Evolutionary conservation across 2,888 invertebrate species (phyloP), one percentile per base, ranked within the genome.

Genomic region (Villa cingulata): DNA sequence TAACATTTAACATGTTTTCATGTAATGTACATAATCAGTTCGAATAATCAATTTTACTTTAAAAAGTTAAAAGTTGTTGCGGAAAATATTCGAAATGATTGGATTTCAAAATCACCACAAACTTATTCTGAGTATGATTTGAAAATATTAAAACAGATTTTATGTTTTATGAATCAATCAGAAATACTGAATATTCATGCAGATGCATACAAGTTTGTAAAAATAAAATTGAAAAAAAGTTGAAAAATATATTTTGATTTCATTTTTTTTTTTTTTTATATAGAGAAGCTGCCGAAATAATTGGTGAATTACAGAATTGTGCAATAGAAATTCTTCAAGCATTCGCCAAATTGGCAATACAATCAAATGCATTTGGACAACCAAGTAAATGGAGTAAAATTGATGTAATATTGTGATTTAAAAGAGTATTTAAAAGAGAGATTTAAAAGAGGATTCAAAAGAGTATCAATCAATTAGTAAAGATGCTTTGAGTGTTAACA

Each of bases 71-170:
- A 59, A 12, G 67, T 73, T 0, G 67, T 78, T 14, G 74, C 74
- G 2, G 63, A 70, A 27, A 67, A 72, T n/a, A 69, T 77, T 2
- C 68, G 70, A 4, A 60, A 66, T 41, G 74, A 74, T 51, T 78
- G 75, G 60, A 66, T 71, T 2, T 67, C 63, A 1, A 78, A 78
- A 59, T 64, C 64, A 27, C 74, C 76, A 0, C 70, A 73, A 50
- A 74, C 75, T 50, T 75, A 74, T 54, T 75, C 76, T 0, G 71
- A 68, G 53, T 77, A 73, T 49, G 78, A 78, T 60, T 62, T 78
- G 44, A 63, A 59, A 37, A 72, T 74, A 1, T 58, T 78, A 45
- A 64, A 71, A 32, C 74, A 76, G 56, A 74, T 78, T 51, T 54
- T 77, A 3, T 78, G 78, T 55, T 70, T 70, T n/a, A 74, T 75